A percentile compares a stretch with the other conserved stretches of the same genome.
Evolutionary conservation across 2,888 invertebrate genomes (phyloP).

Genomic region (Acleris laterana): DNA sequence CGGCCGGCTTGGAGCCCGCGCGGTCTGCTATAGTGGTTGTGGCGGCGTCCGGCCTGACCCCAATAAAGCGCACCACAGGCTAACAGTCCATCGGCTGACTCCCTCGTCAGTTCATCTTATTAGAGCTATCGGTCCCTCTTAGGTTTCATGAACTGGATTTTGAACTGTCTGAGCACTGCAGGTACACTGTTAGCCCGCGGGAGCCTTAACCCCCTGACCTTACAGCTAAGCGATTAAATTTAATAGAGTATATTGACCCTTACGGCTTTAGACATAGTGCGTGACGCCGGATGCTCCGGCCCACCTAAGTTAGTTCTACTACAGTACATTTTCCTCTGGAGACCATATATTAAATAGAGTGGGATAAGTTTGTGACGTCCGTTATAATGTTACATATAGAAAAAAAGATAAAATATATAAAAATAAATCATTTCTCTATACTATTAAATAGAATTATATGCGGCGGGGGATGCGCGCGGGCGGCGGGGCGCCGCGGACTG

Average conservation of each 20-base stretch:
- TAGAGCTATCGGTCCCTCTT: too few species aligned
- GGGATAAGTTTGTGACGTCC: slow-evolving; percentile 78
- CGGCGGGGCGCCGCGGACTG: slow-evolving; percentile 24
- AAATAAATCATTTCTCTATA: slow-evolving; percentile 72
- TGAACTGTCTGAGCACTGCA: too few species aligned
- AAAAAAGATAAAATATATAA: slow-evolving; percentile 68
- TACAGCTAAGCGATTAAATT: slow-evolving; percentile 35
- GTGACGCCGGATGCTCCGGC: slow-evolving; percentile 18
- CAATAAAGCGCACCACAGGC: too few species aligned
- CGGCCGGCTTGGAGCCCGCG: too few species aligned
- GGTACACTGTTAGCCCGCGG: neutral
- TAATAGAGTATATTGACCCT: slow-evolving; percentile 58
- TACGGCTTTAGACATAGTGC: slow-evolving; percentile 58
- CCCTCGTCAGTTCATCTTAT: too few species aligned
- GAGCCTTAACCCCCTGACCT: slow-evolving; percentile 23
- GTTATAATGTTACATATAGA: slow-evolving; percentile 72
- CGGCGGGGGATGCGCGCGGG: slow-evolving; percentile 63
- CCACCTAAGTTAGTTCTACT: slow-evolving; percentile 62
- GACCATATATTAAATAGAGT: slow-evolving; percentile 61
- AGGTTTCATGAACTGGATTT: too few species aligned
- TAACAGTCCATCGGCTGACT: too few species aligned
- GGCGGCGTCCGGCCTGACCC: too few species aligned
- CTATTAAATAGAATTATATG: slow-evolving; percentile 66
- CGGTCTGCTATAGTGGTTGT: too few species aligned
- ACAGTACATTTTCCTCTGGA: slow-evolving; percentile 68